Conservation (phyloP, 1,140 invertebrate species). For the Drosophila auraria region DNA sequence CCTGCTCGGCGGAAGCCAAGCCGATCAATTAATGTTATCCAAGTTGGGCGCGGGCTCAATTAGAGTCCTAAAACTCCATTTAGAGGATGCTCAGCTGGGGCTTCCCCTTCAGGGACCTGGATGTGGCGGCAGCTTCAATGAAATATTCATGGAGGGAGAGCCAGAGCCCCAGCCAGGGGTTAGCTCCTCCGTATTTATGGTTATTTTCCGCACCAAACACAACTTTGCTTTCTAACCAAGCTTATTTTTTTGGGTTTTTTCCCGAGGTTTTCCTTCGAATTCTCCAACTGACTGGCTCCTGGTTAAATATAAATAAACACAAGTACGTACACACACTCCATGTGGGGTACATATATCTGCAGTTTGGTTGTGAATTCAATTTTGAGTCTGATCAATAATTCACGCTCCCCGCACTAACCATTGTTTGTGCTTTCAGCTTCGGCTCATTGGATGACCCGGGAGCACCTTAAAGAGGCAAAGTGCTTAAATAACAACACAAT, state of each 20-base stretch:
- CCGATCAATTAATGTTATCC: conserved; percentile 50
- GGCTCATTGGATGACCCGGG: conserved; percentile 5
- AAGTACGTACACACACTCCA: conserved; percentile 5
- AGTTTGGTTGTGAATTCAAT: conserved; percentile 52
- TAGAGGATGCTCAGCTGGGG: conserved; percentile 31
- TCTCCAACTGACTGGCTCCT: conserved; percentile 36
- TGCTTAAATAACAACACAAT: conserved; percentile 23
- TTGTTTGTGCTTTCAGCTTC: conserved; percentile 23
- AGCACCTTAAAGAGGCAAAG: conserved; percentile 23
- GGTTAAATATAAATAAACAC: conserved; percentile 50
- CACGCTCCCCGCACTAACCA: conserved; percentile 40
- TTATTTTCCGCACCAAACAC: conserved; percentile 49
- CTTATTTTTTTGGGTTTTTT: conserved; percentile 11
- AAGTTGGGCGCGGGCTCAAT: conserved; percentile 37
- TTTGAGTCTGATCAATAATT: conserved; percentile 60
- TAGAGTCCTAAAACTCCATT: conserved; percentile 56
- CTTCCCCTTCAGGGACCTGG: neutral
- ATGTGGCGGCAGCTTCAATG: conserved; percentile 36
- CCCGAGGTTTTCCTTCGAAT: conserved; percentile 17
- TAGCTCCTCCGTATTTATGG: conserved; percentile 47
- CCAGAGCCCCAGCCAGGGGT: neutral
- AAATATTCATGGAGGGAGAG: conserved; percentile 38
- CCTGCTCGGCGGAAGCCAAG: conserved; percentile 12
- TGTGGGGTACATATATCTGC: conserved; percentile 15
- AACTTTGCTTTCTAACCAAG: conserved; percentile 50